phyloP scores from a whole-genome alignment of 2,113 vertebrate genomes.

The Labrus mixtus region DNA sequence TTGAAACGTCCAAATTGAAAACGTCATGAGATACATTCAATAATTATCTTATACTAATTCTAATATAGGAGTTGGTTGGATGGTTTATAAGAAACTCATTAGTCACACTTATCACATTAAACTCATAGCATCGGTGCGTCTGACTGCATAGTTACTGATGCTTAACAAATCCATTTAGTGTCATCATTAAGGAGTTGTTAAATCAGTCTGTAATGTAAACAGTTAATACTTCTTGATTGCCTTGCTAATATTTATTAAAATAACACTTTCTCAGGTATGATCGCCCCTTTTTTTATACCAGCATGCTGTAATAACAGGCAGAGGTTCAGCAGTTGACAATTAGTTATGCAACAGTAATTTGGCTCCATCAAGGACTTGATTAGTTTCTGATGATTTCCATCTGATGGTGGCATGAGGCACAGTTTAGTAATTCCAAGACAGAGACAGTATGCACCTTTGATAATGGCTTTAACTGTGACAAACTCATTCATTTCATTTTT shows the following conservation, averaged over 20 bases:
- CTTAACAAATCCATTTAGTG: conserved; percentile 23
- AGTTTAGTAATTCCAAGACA: conserved; percentile 26
- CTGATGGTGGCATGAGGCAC: conserved; percentile 3
- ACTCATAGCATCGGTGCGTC: neutral
- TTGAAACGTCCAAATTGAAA: too few relatives aligned
- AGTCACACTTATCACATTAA: conserved; percentile 39
- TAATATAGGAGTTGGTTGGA: conserved; percentile 5
- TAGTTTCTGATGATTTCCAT: conserved; percentile 50
- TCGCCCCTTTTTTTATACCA: neutral
- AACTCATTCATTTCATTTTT: neutral
- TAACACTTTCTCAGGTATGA: neutral
- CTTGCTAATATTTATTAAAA: conserved; percentile 6
- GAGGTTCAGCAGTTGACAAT: conserved; percentile 52
- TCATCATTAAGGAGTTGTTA: conserved; percentile 13
- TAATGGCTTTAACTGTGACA: neutral
- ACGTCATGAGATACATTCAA: too few relatives aligned
- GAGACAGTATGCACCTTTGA: neutral
- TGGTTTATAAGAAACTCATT: conserved; percentile 40
- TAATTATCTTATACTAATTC: neutral
- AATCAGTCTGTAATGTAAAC: conserved; percentile 26
- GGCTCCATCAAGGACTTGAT: conserved; percentile 52
- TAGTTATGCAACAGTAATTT: conserved; percentile 65
- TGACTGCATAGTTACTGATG: conserved; percentile 44
- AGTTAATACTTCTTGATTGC: conserved; percentile 4
- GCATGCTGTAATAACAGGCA: conserved; percentile 28